A percentile compares a stretch with the other conserved stretches of the same genome.
phyloP scores from a whole-genome alignment of 2,797 vertebrate genomes.

The Brachyalestes nurse region DNA sequence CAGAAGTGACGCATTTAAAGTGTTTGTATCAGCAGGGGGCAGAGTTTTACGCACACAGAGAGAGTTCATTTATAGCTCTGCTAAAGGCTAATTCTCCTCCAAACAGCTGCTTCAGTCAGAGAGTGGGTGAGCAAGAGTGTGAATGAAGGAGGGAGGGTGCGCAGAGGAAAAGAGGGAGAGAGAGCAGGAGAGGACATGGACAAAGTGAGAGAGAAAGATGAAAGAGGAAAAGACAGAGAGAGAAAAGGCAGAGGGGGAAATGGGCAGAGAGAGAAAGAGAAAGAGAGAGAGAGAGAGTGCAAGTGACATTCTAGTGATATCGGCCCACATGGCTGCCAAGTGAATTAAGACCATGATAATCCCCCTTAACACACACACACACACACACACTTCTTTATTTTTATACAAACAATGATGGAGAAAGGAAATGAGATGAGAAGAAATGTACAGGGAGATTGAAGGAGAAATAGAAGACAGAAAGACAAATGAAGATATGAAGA shows the following conservation, averaged over 20 bases:
- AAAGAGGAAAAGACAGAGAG: not conserved
- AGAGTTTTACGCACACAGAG: conserved; percentile 10
- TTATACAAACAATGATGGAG: not conserved
- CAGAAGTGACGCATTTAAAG: conserved; percentile 15
- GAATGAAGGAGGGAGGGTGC: not conserved
- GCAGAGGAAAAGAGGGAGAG: not conserved
- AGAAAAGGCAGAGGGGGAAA: conserved; percentile 9
- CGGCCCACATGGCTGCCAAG: conserved; percentile 32
- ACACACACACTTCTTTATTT: not conserved
- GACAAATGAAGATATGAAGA: not conserved
- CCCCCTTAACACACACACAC: not conserved
- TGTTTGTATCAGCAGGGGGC: not conserved
- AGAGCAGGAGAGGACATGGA: not conserved
- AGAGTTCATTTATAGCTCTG: conserved; percentile 21
- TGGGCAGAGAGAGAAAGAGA: conserved; percentile 11
- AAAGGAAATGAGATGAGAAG: not conserved
- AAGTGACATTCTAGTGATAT: not conserved
- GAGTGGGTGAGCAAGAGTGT: not conserved
- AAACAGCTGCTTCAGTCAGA: conserved; percentile 9
- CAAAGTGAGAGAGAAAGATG: not conserved
- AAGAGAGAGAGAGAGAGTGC: not conserved
- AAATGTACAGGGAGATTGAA: not conserved
- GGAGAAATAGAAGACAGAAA: not conserved
- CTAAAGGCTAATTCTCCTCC: conserved; percentile 12
- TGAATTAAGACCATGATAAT: conserved; percentile 33